Conservation (phyloP, 2,797 vertebrate genomes). For the Mus spretus region DNA sequence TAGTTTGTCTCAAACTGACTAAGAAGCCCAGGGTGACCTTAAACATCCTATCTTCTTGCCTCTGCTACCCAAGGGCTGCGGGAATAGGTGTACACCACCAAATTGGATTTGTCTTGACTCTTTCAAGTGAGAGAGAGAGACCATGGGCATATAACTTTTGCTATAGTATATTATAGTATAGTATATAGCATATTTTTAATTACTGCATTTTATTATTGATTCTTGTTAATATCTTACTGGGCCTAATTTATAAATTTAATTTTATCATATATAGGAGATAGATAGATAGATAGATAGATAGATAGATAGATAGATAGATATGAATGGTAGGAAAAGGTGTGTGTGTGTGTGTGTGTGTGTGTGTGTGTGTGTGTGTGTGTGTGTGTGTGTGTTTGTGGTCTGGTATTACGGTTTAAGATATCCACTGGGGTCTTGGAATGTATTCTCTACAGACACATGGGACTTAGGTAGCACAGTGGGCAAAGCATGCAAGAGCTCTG, state of each 20-base stretch:
- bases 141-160: neutral
- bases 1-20: neutral
- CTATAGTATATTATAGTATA: too few relatives aligned
- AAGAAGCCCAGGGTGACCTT: neutral
- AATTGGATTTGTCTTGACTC: neutral
- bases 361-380: neutral
- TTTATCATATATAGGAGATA: neutral
- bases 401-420: neutral
- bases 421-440: neutral
- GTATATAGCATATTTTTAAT: neutral
- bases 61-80: neutral
- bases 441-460: neutral
- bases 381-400: neutral
- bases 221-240: neutral
- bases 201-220: neutral
- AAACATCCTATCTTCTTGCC: neutral
- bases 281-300: neutral
- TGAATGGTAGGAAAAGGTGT: neutral
- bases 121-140: neutral
- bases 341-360: neutral
- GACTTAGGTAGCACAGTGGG: neutral
- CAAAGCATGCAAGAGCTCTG: neutral
- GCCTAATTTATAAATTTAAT: conserved; percentile 8
- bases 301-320: too few relatives aligned
- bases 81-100: neutral